Evolutionary conservation across 2,113 vertebrate genomes (phyloP).

Genomic region (Rhynchomys soricoides): DNA sequence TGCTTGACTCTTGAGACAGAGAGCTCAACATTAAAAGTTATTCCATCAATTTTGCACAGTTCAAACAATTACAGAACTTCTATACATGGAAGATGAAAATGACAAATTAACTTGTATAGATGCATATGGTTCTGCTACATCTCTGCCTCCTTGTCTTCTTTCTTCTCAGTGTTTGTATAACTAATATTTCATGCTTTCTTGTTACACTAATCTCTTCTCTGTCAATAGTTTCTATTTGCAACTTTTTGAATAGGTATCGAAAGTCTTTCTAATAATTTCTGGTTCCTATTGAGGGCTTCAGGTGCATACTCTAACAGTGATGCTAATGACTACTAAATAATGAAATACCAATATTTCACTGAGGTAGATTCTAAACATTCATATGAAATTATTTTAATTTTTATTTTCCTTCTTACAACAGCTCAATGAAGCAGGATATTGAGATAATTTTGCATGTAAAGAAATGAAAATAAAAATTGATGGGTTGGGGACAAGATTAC

Average conservation of each 20-base stretch:
- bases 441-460: conserved; percentile 18
- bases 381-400: conserved; percentile 37
- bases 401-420: conserved; percentile 47
- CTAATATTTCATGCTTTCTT: conserved; percentile 31
- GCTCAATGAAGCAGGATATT: background rate
- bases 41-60: conserved; percentile 24
- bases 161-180: background rate
- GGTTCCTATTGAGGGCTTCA: conserved; percentile 43
- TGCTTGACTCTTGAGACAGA: conserved; percentile 25
- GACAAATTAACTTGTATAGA: conserved; percentile 38
- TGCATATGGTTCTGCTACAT: background rate
- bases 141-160: background rate
- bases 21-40: background rate
- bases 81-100: conserved; percentile 3
- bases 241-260: background rate
- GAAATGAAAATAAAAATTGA: conserved; percentile 29
- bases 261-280: conserved; percentile 24
- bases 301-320: background rate
- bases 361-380: background rate
- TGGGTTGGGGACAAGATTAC: background rate
- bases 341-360: conserved; percentile 26
- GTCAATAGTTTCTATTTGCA: conserved; percentile 12
- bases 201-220: conserved; percentile 20
- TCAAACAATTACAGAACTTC: conserved; percentile 35
- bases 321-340: background rate